Conservation (phyloP, 1,140 invertebrate genomes). For the Dysdera silvatica region DNA sequence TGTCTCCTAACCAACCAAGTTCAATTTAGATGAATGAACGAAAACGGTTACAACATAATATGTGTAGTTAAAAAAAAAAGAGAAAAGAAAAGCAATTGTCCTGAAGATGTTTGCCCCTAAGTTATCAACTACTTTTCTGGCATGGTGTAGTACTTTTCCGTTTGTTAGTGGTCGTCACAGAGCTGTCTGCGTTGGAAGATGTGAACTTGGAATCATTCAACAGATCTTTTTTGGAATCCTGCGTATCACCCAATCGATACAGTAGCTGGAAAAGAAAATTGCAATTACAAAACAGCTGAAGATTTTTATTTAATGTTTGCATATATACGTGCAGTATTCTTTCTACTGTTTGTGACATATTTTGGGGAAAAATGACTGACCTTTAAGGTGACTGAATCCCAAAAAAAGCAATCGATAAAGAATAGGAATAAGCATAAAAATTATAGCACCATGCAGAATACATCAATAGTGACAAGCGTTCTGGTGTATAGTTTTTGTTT, state of each 20-base stretch:
- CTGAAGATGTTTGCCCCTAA: too few species aligned
- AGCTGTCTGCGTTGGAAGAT: conserved; percentile 15
- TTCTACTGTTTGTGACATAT: not conserved
- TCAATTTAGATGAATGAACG: too few species aligned
- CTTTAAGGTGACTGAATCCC: not conserved
- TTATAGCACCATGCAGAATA: too few species aligned
- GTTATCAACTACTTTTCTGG: too few species aligned
- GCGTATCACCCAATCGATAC: conserved; percentile 20
- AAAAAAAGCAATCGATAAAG: too few species aligned
- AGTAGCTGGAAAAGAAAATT: conserved; percentile 8
- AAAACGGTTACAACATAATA: too few species aligned
- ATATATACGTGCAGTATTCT: not conserved
- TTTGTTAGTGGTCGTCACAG: conserved; percentile 18
- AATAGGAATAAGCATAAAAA: not conserved
- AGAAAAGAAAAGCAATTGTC: too few species aligned
- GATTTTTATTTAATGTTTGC: not conserved
- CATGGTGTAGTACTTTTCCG: not conserved
- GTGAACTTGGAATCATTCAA: not conserved
- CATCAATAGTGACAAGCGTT: too few species aligned
- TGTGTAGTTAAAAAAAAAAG: too few species aligned
- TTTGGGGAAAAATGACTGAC: not conserved
- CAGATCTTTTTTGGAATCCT: conserved; percentile 9
- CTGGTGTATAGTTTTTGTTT: too few species aligned
- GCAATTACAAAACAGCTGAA: not conserved
- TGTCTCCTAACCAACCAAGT: too few species aligned